Percentiles rank a stretch among this genome's conserved stretches.
Conservation (phyloP, 2,113 vertebrate species). For the Erythrolamprus reginae region DNA sequence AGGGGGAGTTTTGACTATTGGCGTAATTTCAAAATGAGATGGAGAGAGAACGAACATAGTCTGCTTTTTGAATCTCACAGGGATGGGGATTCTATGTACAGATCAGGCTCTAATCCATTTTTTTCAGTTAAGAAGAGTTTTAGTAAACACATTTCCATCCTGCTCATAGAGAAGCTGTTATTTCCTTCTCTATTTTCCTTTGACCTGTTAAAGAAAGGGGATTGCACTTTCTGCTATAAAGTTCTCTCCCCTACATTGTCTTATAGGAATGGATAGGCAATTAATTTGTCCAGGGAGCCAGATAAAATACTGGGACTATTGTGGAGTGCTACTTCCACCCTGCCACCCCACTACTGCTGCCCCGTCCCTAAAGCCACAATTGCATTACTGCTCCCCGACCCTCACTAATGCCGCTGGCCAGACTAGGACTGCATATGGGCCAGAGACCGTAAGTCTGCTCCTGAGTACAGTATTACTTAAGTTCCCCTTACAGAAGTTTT, state of each 20-base stretch:
- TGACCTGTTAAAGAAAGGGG: background rate
- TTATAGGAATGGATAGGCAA: too few species aligned
- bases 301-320: too few species aligned
- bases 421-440: too few species aligned
- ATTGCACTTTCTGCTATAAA: background rate
- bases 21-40: background rate
- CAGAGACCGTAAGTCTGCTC: too few species aligned
- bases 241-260: background rate
- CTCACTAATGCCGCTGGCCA: too few species aligned
- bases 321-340: too few species aligned
- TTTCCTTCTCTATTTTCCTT: background rate
- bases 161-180: background rate
- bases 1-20: background rate
- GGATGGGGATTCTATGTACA: background rate
- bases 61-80: background rate
- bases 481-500: background rate
- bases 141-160: background rate
- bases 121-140: background rate
- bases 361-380: too few species aligned
- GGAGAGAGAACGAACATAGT: background rate
- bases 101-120: background rate
- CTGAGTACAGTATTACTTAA: background rate
- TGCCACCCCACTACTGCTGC: too few species aligned
- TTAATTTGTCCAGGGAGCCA: too few species aligned
- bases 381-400: too few species aligned